Conservation (phyloP, 2,797 vertebrate genomes). For the Notolabrus celidotus region DNA sequence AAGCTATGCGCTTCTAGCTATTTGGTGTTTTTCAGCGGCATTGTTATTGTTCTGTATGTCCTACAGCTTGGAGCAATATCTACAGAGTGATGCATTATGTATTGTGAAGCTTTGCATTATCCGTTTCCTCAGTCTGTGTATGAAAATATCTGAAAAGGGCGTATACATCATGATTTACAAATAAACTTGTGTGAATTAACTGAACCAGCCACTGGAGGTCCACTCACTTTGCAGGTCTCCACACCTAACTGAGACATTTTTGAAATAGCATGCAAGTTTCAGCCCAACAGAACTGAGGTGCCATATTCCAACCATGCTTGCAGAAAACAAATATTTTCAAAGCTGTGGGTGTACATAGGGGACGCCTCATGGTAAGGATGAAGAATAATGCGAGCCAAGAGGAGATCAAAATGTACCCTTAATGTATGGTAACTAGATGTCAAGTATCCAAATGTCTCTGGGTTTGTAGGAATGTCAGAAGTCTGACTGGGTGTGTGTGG, state of each 20-base stretch:
- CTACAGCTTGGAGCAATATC: background rate
- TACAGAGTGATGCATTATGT: constrained; percentile 7
- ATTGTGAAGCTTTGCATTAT: background rate
- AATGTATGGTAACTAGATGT: constrained; percentile 69
- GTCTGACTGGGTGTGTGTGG: constrained; percentile 68
- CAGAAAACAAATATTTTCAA: constrained; percentile 40
- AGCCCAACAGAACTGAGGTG: constrained; percentile 23
- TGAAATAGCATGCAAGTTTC: constrained; percentile 44
- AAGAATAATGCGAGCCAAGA: constrained; percentile 40
- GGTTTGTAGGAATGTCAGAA: constrained; percentile 68
- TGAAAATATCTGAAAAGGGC: background rate
- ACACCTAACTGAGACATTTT: constrained; percentile 53
- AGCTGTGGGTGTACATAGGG: constrained; percentile 24
- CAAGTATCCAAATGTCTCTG: constrained; percentile 68
- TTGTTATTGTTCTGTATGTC: background rate
- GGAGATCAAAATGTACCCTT: constrained; percentile 57
- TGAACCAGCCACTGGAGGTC: constrained; percentile 38
- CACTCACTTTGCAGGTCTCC: constrained; percentile 44
- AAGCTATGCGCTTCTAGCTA: constrained; percentile 14
- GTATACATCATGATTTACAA: constrained; percentile 7
- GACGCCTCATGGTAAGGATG: constrained; percentile 7
- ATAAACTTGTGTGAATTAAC: background rate
- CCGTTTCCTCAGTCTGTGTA: background rate
- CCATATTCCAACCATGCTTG: constrained; percentile 38
- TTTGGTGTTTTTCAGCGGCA: constrained; percentile 24